Conservation (phyloP, 2,888 invertebrate species). For the Aphodius granarius region DNA sequence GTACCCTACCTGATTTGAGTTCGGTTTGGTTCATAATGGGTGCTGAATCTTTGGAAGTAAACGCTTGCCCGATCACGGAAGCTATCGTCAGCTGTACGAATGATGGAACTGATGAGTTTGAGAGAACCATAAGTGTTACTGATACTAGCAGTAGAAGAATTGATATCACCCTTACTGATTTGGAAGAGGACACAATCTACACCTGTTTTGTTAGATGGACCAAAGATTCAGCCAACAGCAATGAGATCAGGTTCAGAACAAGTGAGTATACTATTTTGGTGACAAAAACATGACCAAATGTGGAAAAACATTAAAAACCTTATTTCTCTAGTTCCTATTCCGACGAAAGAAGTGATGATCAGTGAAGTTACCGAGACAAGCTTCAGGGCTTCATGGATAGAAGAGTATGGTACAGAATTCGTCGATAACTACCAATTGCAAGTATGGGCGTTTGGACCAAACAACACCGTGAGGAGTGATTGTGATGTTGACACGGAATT, state of each 20-base stretch:
- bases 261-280: conserved; percentile 1
- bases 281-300: background rate
- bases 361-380: conserved; percentile 2
- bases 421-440: conserved; percentile 5
- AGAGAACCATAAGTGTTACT: background rate
- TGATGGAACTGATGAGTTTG: background rate
- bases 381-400: conserved; percentile 19
- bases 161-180: conserved; percentile 3
- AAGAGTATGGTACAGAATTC: conserved; percentile 19
- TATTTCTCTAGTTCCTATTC: conserved; percentile 14
- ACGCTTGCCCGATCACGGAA: conserved; percentile 7
- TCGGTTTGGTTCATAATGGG: conserved; percentile 10
- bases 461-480: conserved; percentile 3
- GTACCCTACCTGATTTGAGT: conserved; percentile 10
- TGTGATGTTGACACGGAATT: background rate
- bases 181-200: conserved; percentile 19
- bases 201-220: conserved; percentile 15
- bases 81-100: conserved; percentile 14
- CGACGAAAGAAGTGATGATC: conserved; percentile 9
- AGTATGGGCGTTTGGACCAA: conserved; percentile 13
- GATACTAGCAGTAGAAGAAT: conserved; percentile 11
- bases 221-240: conserved; percentile 12
- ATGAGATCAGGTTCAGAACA: conserved; percentile 20
- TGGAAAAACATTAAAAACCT: no score
- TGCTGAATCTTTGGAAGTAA: conserved; percentile 9